phyloP scores from a whole-genome alignment of 2,113 vertebrate genomes.

The Cyanocitta stelleri region DNA sequence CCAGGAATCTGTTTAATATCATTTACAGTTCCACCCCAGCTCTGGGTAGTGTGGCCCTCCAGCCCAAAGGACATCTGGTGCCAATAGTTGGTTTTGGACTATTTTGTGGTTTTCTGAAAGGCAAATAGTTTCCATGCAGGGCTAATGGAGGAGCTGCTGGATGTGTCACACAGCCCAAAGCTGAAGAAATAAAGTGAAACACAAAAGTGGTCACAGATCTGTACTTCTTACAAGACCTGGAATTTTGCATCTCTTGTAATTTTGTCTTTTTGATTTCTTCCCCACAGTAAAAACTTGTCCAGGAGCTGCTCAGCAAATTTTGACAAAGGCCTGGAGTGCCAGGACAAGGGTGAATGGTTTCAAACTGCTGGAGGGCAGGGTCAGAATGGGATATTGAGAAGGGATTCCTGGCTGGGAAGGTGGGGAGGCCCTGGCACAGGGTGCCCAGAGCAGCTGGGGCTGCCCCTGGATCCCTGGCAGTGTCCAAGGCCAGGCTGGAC shows the following conservation, averaged over 20 bases:
- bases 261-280: background rate
- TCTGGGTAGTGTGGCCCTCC: background rate
- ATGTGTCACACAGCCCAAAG: background rate
- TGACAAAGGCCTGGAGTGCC: background rate
- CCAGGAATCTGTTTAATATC: background rate
- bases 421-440: accelerated
- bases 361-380: background rate
- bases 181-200: background rate
- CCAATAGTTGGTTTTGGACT: background rate
- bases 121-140: background rate
- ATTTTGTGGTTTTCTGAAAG: background rate
- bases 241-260: background rate
- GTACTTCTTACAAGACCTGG: background rate
- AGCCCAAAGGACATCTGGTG: background rate
- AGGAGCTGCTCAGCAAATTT: background rate
- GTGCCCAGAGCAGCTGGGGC: background rate
- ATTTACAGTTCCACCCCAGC: background rate
- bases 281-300: background rate
- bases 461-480: background rate
- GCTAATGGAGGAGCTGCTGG: background rate
- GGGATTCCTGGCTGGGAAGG: background rate
- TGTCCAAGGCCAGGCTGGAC: accelerated
- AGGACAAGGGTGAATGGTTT: background rate
- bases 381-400: background rate
- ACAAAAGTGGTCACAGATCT: background rate